Evolutionary conservation across 2,113 vertebrate species (phyloP), one percentile per base, ranked within the genome.

Genomic region (Myxocyprinus asiaticus): DNA sequence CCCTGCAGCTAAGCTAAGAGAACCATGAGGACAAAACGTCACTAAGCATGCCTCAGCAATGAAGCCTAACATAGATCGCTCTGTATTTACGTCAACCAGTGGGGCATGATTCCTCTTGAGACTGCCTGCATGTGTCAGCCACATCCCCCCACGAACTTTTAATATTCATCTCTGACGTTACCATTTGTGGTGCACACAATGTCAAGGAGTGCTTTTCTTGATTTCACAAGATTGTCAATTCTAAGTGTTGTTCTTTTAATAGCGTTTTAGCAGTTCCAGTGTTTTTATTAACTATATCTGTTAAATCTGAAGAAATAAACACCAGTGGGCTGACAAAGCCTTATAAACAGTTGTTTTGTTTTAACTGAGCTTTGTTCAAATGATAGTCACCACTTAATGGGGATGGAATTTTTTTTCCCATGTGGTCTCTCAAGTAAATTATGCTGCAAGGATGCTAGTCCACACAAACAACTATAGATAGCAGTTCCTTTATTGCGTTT

Each of bases 31-130:
- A 33, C 22, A 33, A 3, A 33, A 33, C 22, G 22, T 33, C 22
- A 33, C 22, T 33, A 67, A 44, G 71, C 55, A 79, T 56, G 56
- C 62, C 73, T 85, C 62, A 67, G 42, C 55, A 62, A 10, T 62
- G 53, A 67, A 76, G 74, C 17, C 55, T 63, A 56, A 76, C 76
- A 71, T 44, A 73, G 66, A 77, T 77, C 67, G 53, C 74, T 78
- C 79, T 59, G 64, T 33, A 84, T 81, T 84, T 81, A 78, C 50
- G 64, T 84, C 76, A 81, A 69, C 68, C 43, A 75, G 58, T 82
- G 65, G 48, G 67, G 56, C 17, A 62, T 63, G 50, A 45, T 58
- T 71, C 56, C 69, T 73, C 74, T n/a, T 84, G 73, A 66, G 70
- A 80, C 44, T 51, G 44, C 59, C 11, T 48, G 58, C 65, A 43